A percentile compares a stretch with the other conserved stretches of the same genome.
These are phyloP conservation scores for Dissostichus mawsoni DNA, from an alignment of 2,113 vertebrate genomes.

Conservation along the genomic window DNA sequence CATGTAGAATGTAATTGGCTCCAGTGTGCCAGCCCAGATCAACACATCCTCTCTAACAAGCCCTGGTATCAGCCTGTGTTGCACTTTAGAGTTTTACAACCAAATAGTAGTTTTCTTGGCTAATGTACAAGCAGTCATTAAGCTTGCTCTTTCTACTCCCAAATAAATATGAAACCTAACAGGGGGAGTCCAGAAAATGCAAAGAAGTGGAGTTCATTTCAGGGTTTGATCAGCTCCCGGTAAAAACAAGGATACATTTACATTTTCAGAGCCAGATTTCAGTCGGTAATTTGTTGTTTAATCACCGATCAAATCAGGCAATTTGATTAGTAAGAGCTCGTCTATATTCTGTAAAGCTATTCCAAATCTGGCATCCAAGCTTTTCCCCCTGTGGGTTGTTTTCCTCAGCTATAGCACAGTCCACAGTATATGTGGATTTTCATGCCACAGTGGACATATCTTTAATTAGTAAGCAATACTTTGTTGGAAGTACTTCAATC, in stretches of 20 bases:
- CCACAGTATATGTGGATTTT: conserved; percentile 54
- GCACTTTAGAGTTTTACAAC: conserved; percentile 84
- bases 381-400: conserved; percentile 46
- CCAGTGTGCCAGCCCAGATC: conserved; percentile 75
- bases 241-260: conserved; percentile 50
- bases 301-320: conserved; percentile 59
- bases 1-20: conserved; percentile 78
- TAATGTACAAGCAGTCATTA: conserved; percentile 75
- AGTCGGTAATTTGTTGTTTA: conserved; percentile 60
- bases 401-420: conserved; percentile 55
- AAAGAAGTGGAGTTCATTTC: conserved; percentile 33
- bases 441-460: conserved; percentile 62
- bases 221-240: conserved; percentile 52
- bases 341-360: conserved; percentile 61
- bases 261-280: conserved; percentile 53
- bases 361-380: conserved; percentile 53
- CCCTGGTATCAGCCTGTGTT: conserved; percentile 79
- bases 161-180: conserved; percentile 68
- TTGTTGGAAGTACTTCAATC: conserved; percentile 65
- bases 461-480: conserved; percentile 75
- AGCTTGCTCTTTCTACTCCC: conserved; percentile 64
- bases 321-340: conserved; percentile 63
- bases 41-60: conserved; percentile 78
- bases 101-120: conserved; percentile 81
- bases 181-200: conserved; percentile 35